Percentiles rank a stretch among this genome's conserved stretches.
Conservation (phyloP, 2,113 vertebrate genomes). For the Ranitomeya imitator region DNA sequence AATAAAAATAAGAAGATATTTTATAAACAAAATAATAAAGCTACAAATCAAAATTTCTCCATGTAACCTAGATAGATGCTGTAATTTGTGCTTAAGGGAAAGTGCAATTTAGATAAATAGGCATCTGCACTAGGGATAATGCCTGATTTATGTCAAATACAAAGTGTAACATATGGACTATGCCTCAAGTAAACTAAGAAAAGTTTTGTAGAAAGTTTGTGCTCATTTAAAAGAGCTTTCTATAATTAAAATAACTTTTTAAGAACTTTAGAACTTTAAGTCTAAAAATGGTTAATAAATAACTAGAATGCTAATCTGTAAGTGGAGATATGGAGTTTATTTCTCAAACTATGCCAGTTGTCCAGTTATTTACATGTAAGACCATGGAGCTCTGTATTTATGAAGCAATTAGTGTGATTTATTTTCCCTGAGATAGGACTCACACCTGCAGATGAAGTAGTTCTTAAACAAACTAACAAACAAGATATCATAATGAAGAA, state of each 20-base stretch:
- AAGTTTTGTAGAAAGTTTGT: slow-evolving; percentile 20
- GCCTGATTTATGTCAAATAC: slow-evolving; percentile 25
- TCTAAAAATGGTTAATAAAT: background rate
- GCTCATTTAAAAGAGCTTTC: background rate
- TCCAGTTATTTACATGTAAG: no score
- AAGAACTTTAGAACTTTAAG: background rate
- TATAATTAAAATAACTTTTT: background rate
- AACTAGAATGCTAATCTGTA: background rate
- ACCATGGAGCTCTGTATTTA: no score
- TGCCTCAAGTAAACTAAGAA: slow-evolving; percentile 7
- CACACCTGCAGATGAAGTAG: no score
- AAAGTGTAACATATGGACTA: slow-evolving; percentile 34
- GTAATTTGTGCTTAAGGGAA: slow-evolving; percentile 23
- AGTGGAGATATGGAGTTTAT: no score
- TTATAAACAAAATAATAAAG: slow-evolving; percentile 4
- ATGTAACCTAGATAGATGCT: slow-evolving; percentile 16
- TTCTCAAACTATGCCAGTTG: no score
- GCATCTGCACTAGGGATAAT: slow-evolving; percentile 24
- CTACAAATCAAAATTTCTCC: background rate
- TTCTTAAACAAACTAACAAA: no score
- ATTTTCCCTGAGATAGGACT: no score
- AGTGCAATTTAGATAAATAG: slow-evolving; percentile 40
- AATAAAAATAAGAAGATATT: background rate
- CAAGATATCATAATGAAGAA: no score
- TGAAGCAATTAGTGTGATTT: no score